Evolutionary conservation across 1,140 invertebrate species (phyloP).

Genomic region (Sitophilus oryzae): DNA sequence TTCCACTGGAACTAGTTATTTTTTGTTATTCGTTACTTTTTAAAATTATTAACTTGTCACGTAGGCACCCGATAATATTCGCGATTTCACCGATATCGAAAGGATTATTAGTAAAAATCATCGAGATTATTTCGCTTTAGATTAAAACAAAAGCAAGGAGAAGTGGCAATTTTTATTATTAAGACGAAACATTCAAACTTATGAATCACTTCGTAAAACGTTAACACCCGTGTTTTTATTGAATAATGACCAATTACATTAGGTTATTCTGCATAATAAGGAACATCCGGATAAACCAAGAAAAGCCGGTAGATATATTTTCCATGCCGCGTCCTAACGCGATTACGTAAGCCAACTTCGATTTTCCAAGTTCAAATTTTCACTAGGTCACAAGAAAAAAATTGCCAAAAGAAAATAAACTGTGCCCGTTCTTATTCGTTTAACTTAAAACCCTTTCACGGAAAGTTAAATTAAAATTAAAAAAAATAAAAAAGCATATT

Average conservation of each 20-base stretch:
- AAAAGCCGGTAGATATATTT: conserved; percentile 6
- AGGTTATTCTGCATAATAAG: conserved; percentile 8
- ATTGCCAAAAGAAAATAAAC: no score
- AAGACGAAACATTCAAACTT: neutral
- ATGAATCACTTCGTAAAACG: conserved; percentile 14
- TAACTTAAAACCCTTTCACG: no score
- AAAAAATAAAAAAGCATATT: no score
- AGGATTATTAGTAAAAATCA: no score
- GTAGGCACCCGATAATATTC: neutral
- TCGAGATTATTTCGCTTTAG: neutral
- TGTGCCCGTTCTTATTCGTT: no score
- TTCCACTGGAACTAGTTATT: no score
- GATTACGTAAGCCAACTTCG: conserved; percentile 25
- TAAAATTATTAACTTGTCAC: neutral
- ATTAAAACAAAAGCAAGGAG: neutral
- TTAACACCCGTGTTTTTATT: conserved; percentile 7
- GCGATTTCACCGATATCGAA: neutral
- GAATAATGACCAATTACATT: conserved; percentile 14
- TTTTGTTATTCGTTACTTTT: neutral
- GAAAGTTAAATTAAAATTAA: no score
- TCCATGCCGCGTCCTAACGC: conserved; percentile 3
- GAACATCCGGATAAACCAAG: neutral
- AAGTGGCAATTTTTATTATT: neutral
- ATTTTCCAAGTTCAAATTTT: conserved; percentile 20
- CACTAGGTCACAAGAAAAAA: no score